Evolutionary conservation across 2,797 vertebrate species (phyloP), one percentile per base, ranked within the genome.

Genomic region (Potorous gilbertii): DNA sequence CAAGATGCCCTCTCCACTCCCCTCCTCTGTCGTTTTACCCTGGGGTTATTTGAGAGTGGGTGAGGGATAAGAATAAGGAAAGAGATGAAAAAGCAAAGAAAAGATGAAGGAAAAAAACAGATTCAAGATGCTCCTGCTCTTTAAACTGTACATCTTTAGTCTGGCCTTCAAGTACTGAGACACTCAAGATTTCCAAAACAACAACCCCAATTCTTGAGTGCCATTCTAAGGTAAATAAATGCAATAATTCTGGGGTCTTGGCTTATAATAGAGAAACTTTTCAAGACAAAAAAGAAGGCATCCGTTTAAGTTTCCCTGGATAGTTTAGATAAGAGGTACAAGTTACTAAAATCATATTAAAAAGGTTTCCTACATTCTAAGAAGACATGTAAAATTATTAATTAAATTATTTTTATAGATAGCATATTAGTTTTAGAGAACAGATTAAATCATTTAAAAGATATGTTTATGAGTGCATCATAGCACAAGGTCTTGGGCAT

Each of bases 101-200:
- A 96, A 56, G n/a, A 81, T 66, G 50, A 62, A 0, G 5, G 54
- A 59, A 16, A 93, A 56, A 55, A 54, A 14, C 29, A 24, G 90
- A 81, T n/a, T 8, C 29, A 59, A 91, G 59, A 93, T 29, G 92
- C 46, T 27, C 14, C 4, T 50, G 21, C 21, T 87, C 40, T 50
- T 52, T 46, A 62, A 50, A 34, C 29, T 5, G 31, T 40, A 54
- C 46, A 50, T 90, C 27, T 56, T 31, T 87, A 52, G 55, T 62
- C 46, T 54, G 16, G 5, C 59, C 56, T 90, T 54, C 66, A 46
- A 94, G 74, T 27, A 52, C 4, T 90, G 52, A 54, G 56, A 93
- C 55, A 90, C 91, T 95, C 87, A 24, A 54, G 21, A 87, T 95
- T 96, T 93, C 40, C 29, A 91, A 95, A 96, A 96, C 29, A 57